These are phyloP conservation scores for Mormyrus hasselquistii DNA, from an alignment of 2,797 vertebrate genomes.

Conservation along the genomic window DNA sequence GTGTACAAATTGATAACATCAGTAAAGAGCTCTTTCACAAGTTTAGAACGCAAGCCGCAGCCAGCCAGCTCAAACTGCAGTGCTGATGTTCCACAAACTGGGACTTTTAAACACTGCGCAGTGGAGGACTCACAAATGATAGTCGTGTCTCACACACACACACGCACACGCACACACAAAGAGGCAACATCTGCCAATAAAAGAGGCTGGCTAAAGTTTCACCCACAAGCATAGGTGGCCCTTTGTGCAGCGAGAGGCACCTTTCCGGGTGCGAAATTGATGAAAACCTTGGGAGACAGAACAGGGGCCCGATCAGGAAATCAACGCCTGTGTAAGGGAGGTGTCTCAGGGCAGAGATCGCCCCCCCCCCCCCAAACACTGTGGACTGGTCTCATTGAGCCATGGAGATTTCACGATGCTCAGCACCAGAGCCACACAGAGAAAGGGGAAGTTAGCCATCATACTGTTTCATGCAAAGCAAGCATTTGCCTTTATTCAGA, in stretches of 20 bases:
- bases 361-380: too few species aligned
- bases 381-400: background rate
- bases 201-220: background rate
- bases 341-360: slow-evolving; percentile 31
- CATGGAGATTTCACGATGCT: background rate
- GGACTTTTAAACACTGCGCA: background rate
- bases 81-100: background rate
- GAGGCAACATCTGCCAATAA: background rate
- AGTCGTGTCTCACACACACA: background rate
- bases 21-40: background rate
- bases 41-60: background rate
- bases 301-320: slow-evolving; percentile 46
- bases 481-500: background rate
- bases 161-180: background rate
- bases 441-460: background rate
- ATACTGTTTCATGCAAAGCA: background rate
- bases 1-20: background rate
- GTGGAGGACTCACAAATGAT: background rate
- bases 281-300: background rate
- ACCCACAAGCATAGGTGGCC: background rate
- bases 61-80: background rate
- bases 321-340: slow-evolving; percentile 43
- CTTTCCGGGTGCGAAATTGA: background rate
- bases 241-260: background rate
- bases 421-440: background rate